Evolutionary conservation across 2,797 vertebrate genomes (phyloP).

Genomic region (Siniperca undulata): DNA sequence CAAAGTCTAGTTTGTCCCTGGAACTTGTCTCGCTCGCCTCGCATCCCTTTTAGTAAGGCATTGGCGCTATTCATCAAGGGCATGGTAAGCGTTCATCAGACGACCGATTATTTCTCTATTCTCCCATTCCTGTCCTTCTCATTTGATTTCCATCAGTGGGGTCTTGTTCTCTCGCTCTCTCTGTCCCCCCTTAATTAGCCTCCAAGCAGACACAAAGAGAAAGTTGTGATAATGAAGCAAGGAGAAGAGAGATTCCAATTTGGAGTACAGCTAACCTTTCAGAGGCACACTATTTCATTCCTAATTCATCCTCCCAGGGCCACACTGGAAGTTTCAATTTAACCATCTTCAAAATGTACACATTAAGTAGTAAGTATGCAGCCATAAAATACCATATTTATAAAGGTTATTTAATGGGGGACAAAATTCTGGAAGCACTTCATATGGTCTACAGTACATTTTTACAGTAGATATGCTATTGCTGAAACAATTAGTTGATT

Average conservation of each 20-base stretch:
- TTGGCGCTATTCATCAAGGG: constrained; percentile 69
- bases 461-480: too few species aligned
- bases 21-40: constrained; percentile 47
- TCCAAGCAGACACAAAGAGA: constrained; percentile 72
- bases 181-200: constrained; percentile 78
- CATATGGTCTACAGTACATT: not conserved
- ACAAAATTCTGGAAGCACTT: not conserved
- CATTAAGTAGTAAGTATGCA: constrained; percentile 27
- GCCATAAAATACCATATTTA: not conserved
- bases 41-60: constrained; percentile 56
- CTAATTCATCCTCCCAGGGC: constrained; percentile 64
- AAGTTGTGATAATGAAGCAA: constrained; percentile 78
- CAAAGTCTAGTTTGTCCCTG: constrained; percentile 52
- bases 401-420: not conserved
- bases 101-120: constrained; percentile 68
- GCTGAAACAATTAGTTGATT: not conserved
- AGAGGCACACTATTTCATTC: constrained; percentile 60
- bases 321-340: constrained; percentile 61
- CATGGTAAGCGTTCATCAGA: constrained; percentile 72
- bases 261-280: constrained; percentile 66
- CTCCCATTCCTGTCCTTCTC: constrained; percentile 71
- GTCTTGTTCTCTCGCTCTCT: constrained; percentile 73
- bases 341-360: constrained; percentile 14
- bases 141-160: constrained; percentile 80
- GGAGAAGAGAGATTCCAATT: constrained; percentile 73